Conservation (phyloP, 2,113 vertebrate species). For the Pantherophis guttatus region DNA sequence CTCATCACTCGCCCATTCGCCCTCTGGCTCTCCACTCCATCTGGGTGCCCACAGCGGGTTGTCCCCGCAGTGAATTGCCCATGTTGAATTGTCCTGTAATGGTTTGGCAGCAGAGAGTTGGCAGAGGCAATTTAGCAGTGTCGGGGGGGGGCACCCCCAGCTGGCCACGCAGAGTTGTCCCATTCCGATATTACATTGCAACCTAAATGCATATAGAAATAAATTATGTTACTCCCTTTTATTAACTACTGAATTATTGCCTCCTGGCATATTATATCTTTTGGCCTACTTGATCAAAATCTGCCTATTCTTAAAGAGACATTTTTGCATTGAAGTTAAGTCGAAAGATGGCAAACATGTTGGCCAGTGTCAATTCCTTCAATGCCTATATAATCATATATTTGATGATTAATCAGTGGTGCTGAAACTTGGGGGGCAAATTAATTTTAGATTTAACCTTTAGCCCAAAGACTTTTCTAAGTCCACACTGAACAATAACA, state of each 20-base stretch:
- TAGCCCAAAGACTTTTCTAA: not conserved
- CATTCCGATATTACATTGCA: not conserved
- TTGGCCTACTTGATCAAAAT: not conserved
- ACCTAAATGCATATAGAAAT: not conserved
- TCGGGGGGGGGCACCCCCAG: not conserved
- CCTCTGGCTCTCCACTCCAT: not conserved
- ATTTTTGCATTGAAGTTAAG: not conserved
- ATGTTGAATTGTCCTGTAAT: not conserved
- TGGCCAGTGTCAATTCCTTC: not conserved
- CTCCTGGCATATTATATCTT: not conserved
- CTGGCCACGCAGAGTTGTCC: no score
- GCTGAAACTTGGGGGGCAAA: not conserved
- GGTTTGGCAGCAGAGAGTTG: not conserved
- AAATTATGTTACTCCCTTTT: not conserved
- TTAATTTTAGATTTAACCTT: not conserved
- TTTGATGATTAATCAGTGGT: not conserved
- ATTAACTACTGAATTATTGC: not conserved
- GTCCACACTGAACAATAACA: not conserved
- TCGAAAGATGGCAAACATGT: not conserved
- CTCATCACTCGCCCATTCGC: fast-evolving
- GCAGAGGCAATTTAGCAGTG: not conserved
- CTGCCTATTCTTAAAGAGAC: not conserved
- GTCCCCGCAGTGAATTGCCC: not conserved
- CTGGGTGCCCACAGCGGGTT: not conserved
- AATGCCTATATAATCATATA: no score